phyloP scores from a whole-genome alignment of 2,888 invertebrate genomes.

The Sarcophaga rosellei region DNA sequence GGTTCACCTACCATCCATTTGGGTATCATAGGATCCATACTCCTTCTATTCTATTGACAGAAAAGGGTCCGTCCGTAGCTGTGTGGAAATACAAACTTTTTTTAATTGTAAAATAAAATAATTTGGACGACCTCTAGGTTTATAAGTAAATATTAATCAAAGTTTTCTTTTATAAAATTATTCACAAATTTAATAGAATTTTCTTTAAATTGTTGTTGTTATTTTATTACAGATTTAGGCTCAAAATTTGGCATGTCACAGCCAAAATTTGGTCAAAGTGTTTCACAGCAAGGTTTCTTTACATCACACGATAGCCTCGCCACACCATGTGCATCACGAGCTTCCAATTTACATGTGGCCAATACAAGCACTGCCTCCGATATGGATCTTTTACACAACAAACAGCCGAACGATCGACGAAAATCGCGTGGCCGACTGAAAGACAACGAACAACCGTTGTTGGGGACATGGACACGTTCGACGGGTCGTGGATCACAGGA shows the following conservation, averaged over 20 bases:
- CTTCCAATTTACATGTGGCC: conserved; percentile 82
- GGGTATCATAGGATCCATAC: too few relatives aligned
- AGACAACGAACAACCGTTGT: conserved; percentile 87
- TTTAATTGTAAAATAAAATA: too few relatives aligned
- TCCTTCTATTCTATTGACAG: too few relatives aligned
- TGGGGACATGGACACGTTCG: conserved; percentile 86
- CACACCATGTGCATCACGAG: conserved; percentile 86
- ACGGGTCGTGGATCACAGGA: conserved; percentile 82
- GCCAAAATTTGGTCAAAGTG: conserved; percentile 82
- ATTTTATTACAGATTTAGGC: conserved; percentile 85
- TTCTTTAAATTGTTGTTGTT: conserved; percentile 5
- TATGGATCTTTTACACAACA: conserved; percentile 86
- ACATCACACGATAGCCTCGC: conserved; percentile 89
- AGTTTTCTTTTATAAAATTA: too few relatives aligned
- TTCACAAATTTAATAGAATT: background rate
- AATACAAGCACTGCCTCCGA: conserved; percentile 85
- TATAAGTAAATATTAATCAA: too few relatives aligned
- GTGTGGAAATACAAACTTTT: too few relatives aligned
- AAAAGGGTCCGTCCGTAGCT: too few relatives aligned
- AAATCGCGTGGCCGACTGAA: conserved; percentile 86
- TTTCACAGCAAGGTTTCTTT: conserved; percentile 85
- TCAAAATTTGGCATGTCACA: conserved; percentile 89
- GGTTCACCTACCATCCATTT: too few relatives aligned
- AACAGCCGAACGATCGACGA: conserved; percentile 79
- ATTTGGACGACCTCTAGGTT: too few relatives aligned